Conservation (phyloP, 2,888 invertebrate species). For the Agrochola circellaris region DNA sequence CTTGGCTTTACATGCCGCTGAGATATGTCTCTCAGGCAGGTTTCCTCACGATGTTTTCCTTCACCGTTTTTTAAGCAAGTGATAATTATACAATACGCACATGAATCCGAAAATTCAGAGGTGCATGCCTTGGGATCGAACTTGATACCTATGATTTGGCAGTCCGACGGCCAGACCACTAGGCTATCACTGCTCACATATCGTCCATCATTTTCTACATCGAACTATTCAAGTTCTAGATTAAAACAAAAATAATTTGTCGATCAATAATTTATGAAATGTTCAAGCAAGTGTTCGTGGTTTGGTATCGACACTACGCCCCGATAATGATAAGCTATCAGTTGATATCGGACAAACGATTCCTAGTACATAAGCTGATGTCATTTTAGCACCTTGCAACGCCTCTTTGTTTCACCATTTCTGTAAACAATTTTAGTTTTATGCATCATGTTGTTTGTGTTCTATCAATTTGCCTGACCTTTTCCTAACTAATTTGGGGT, state of each 20-base stretch:
- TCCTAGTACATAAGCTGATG: constrained; percentile 78
- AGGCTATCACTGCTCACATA: too few species aligned
- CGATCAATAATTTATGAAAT: constrained; percentile 37
- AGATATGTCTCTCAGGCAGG: too few species aligned
- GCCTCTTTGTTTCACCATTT: constrained; percentile 73
- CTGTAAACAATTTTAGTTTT: constrained; percentile 41
- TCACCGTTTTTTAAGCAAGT: too few species aligned
- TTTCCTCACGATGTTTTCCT: too few species aligned
- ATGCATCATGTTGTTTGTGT: constrained; percentile 13
- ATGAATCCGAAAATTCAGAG: too few species aligned
- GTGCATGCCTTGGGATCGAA: too few species aligned
- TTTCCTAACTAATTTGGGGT: too few species aligned
- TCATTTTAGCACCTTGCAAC: constrained; percentile 71
- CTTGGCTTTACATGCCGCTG: too few species aligned
- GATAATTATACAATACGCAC: too few species aligned
- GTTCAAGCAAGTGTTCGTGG: constrained; percentile 32
- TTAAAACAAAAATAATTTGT: constrained; percentile 22
- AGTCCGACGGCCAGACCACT: too few species aligned
- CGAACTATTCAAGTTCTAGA: neutral
- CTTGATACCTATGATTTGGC: too few species aligned
- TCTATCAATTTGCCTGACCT: neutral
- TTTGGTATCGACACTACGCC: constrained; percentile 54
- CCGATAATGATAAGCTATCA: constrained; percentile 79
- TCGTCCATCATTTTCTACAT: neutral
- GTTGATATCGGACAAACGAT: constrained; percentile 75